Percentiles rank a stretch among this genome's conserved stretches.
Conservation (phyloP, 2,113 vertebrate genomes). For the Albula goreensis region DNA sequence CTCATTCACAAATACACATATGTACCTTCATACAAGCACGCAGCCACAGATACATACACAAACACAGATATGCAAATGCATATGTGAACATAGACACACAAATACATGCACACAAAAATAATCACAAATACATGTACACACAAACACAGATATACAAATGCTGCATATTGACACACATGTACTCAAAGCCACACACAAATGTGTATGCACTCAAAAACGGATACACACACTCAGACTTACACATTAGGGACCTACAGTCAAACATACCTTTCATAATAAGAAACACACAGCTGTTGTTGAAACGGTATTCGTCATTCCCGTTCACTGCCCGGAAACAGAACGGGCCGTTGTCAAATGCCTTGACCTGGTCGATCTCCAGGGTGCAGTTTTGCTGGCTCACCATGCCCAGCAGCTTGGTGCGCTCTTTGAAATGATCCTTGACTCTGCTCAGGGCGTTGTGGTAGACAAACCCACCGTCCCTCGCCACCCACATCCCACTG, state of each 20-base stretch:
- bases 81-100: too few relatives aligned
- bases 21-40: background rate
- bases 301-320: constrained; percentile 34
- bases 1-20: too few relatives aligned
- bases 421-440: constrained; percentile 54
- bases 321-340: constrained; percentile 59
- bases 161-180: too few relatives aligned
- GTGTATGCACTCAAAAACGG: too few relatives aligned
- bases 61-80: too few relatives aligned
- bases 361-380: constrained; percentile 61
- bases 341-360: constrained; percentile 60
- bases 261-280: constrained; percentile 56
- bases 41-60: background rate
- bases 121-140: too few relatives aligned
- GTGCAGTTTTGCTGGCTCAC: constrained; percentile 50
- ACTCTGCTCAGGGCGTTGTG: constrained; percentile 45
- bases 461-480: constrained; percentile 32
- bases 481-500: too few relatives aligned
- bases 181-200: too few relatives aligned
- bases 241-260: background rate
- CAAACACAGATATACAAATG: too few relatives aligned
- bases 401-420: constrained; percentile 52
- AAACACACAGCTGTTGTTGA: constrained; percentile 62
- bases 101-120: too few relatives aligned
- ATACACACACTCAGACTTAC: background rate